These are phyloP conservation scores for Lepus americanus DNA, from an alignment of 2,113 vertebrate genomes.

Conservation along the genomic window DNA sequence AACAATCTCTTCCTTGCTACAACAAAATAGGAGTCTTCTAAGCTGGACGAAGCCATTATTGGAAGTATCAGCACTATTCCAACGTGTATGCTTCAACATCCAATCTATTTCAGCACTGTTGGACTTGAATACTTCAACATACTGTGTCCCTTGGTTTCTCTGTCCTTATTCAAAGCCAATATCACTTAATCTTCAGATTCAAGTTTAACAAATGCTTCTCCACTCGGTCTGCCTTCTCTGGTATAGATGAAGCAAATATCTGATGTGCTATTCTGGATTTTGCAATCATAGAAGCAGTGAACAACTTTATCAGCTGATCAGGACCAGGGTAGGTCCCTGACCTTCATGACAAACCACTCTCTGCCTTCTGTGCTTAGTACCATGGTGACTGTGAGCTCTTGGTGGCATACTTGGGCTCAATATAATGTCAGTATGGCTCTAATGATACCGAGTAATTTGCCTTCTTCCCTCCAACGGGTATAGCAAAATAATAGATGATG, in stretches of 20 bases:
- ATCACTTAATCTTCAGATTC: conserved; percentile 98
- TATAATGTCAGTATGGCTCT: conserved; percentile 60
- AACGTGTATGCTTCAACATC: conserved; percentile 99
- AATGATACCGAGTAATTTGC: no score
- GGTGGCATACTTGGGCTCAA: conserved; percentile 49
- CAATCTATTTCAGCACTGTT: conserved; percentile 99
- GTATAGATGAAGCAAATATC: conserved; percentile 99
- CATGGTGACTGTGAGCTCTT: conserved; percentile 79
- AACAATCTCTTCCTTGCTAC: conserved; percentile 99
- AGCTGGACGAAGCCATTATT: conserved; percentile 98
- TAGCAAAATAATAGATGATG: no score
- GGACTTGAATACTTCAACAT: conserved; percentile 99
- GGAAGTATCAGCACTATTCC: conserved; percentile 96
- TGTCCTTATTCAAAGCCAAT: conserved; percentile 97
- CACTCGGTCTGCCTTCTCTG: conserved; percentile 96
- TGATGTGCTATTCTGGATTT: conserved; percentile 92
- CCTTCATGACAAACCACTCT: conserved; percentile 96
- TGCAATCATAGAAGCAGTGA: conserved; percentile 97
- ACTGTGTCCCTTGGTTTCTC: conserved; percentile 99
- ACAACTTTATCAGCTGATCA: conserved; percentile 97
- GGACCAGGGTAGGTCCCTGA: conserved; percentile 97
- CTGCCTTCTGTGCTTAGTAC: conserved; percentile 91
- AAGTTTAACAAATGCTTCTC: conserved; percentile 98
- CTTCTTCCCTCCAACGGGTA: no score
- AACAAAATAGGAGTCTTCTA: conserved; percentile 98